These are phyloP conservation scores for Mormyrus hasselquistii DNA, from an alignment of 2,797 vertebrate species.

Conservation along the genomic window DNA sequence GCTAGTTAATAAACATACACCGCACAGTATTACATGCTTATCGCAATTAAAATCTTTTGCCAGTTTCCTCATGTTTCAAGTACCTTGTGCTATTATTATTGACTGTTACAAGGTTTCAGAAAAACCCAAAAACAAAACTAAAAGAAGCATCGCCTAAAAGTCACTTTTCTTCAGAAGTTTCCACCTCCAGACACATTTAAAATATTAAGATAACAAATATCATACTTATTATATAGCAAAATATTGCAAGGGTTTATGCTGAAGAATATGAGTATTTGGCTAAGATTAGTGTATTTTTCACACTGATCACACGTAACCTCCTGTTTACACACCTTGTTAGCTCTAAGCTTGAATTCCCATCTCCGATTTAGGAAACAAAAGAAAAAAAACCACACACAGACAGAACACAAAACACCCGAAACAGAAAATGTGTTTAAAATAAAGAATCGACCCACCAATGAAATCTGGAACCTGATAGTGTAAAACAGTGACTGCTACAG, in stretches of 20 bases:
- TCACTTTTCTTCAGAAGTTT: not conserved
- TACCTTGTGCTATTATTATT: not conserved
- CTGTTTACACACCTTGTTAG: conserved; percentile 29
- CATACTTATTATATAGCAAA: not conserved
- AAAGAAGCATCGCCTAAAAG: not conserved
- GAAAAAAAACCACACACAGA: conserved; percentile 47
- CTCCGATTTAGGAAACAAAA: conserved; percentile 67
- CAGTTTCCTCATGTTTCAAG: not conserved
- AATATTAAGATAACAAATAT: not conserved
- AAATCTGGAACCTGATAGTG: conserved; percentile 87
- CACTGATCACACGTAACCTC: not conserved
- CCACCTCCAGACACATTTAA: not conserved
- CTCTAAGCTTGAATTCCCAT: conserved; percentile 67
- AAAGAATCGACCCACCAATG: conserved; percentile 82
- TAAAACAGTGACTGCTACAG: conserved; percentile 55
- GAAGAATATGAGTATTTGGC: not conserved
- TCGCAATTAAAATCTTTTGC: not conserved
- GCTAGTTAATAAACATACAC: not conserved
- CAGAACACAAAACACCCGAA: conserved; percentile 36
- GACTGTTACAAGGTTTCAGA: not conserved
- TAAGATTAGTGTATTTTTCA: not conserved
- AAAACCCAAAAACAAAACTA: not conserved
- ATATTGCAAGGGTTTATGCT: not conserved
- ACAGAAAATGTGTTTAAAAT: conserved; percentile 78
- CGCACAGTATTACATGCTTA: not conserved